Conservation (phyloP, 37 sponge, comb jelly and placozoan species). For the Halisarca cf. caerulea region DNA sequence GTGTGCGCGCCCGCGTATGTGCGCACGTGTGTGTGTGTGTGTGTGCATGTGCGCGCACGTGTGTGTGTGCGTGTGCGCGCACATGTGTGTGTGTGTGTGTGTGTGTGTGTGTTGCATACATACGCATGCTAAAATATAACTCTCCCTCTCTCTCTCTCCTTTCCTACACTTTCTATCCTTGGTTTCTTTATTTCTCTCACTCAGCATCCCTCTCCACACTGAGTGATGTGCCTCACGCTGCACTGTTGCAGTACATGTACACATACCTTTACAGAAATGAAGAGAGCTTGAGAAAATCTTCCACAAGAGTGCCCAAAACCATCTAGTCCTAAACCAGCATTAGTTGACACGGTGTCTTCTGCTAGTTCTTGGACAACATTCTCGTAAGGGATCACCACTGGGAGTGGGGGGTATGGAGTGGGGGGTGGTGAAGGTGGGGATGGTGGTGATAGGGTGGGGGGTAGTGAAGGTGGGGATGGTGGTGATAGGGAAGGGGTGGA, state of each 20-base stretch:
- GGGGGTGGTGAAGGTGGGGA: background rate
- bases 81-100: no score
- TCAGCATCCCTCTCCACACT: background rate
- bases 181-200: no score
- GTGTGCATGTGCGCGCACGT: no score
- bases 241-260: no score
- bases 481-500: slow-evolving; percentile 3
- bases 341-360: slow-evolving; percentile 52
- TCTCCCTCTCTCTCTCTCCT: no score
- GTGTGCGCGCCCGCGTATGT: background rate
- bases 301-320: slow-evolving; percentile 40
- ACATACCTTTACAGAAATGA: slow-evolving; percentile 57
- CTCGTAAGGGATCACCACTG: slow-evolving; percentile 72
- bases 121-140: no score
- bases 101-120: no score
- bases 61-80: no score
- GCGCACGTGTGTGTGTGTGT: no score
- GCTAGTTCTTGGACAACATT: slow-evolving; percentile 58
- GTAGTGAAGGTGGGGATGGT: background rate
- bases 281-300: slow-evolving; percentile 41
- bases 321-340: slow-evolving; percentile 41
- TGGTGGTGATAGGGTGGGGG: no score
- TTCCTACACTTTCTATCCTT: no score
- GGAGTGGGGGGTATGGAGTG: background rate
- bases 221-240: no score